Evolutionary conservation across 1,140 invertebrate species (phyloP).

Genomic region (Megalonaias nervosa): DNA sequence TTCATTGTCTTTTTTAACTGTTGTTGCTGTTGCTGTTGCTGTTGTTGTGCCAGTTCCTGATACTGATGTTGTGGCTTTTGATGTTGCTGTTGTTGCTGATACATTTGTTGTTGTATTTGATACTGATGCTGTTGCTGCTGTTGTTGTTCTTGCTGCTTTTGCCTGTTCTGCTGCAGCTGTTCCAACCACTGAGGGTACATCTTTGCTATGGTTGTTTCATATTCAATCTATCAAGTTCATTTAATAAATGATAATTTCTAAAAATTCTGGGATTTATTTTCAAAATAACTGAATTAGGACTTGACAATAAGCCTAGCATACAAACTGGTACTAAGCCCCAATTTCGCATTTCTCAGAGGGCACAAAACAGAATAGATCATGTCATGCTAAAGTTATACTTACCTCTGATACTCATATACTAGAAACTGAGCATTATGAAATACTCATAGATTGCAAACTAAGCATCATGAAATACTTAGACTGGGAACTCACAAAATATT

Average conservation of each 20-base stretch:
- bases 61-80: conserved; percentile 15
- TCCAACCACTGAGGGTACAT: conserved; percentile 66
- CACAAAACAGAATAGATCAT: neutral
- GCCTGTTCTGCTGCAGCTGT: conserved; percentile 44
- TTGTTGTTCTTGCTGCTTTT: conserved; percentile 30
- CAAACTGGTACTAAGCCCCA: neutral
- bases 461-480: too few species aligned
- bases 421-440: too few species aligned
- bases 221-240: conserved; percentile 50
- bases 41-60: neutral
- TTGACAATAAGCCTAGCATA: neutral
- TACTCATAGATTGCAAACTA: too few species aligned
- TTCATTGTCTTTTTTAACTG: too few species aligned
- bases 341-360: neutral
- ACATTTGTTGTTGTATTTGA: conserved; percentile 7
- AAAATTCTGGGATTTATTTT: neutral
- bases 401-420: too few species aligned
- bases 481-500: too few species aligned
- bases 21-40: conserved; percentile 19
- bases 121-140: conserved; percentile 16
- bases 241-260: neutral
- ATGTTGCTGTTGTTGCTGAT: conserved; percentile 22
- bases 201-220: conserved; percentile 63
- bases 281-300: neutral
- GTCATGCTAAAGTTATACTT: neutral